Conservation (phyloP, 2,888 invertebrate genomes). For the Deroplatys truncata region DNA sequence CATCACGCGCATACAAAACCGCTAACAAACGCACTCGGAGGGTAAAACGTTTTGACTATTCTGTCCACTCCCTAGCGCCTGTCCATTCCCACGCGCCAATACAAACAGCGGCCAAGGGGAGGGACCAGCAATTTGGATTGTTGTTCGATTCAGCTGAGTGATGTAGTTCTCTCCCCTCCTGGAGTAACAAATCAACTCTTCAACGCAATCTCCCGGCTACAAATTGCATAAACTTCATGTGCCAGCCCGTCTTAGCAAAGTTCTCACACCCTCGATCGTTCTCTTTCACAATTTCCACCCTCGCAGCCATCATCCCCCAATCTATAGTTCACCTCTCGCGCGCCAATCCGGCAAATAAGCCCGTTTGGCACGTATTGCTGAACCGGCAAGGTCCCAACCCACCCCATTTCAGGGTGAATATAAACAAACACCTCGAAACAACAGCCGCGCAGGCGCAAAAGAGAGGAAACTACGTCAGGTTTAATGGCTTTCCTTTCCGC, state of each 20-base stretch:
- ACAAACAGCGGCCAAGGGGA: background rate
- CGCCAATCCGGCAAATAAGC: slow-evolving; percentile 16
- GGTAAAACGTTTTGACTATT: background rate
- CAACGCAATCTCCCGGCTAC: slow-evolving; percentile 11
- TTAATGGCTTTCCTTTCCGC: slow-evolving; percentile 8
- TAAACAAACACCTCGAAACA: slow-evolving; percentile 10
- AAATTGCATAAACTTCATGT: background rate
- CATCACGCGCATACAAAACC: background rate
- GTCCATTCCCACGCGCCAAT: background rate
- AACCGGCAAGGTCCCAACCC: background rate
- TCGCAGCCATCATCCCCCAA: background rate
- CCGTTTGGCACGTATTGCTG: slow-evolving; percentile 16
- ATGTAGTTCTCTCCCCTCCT: slow-evolving; percentile 8
- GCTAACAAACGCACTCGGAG: background rate
- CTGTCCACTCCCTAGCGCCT: background rate
- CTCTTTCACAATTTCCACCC: background rate
- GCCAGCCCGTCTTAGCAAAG: background rate
- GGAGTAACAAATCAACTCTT: slow-evolving; percentile 16
- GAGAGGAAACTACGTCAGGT: background rate
- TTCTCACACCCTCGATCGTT: background rate
- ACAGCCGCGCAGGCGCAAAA: background rate
- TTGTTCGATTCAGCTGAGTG: slow-evolving; percentile 25
- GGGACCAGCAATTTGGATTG: slow-evolving; percentile 20
- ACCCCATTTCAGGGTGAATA: background rate
- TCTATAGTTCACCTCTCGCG: background rate